Base-by-base conservation (phyloP, 1,140 invertebrate genomes). In the Ephestia elutella region DNA sequence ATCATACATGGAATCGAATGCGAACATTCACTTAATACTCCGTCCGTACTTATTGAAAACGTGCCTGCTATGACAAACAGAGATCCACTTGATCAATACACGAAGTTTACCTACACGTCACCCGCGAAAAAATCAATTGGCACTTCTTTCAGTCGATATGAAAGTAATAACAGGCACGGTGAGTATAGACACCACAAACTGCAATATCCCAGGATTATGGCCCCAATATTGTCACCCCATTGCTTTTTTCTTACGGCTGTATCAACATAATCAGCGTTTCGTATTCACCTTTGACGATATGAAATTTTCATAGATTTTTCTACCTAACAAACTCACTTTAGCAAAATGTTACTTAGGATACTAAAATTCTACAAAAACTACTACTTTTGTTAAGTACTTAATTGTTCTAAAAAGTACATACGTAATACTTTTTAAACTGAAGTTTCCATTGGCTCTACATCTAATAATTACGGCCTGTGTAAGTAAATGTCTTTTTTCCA, bases 121-220 rank as follows among this genome's bases (percentile, higher is more conserved):
- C 1, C 20, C 20, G 11, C 21, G 77, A 77, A 81, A 75, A 73
- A 66, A 68, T 73, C 72, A 73, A 75, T 75, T 64, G 60, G 57
- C 57, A 60, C 30, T 32, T 32, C 30, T 32, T 32, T 32, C 4
- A 32, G 30, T 54, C 62, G 65, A 74, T 73, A 68, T 60, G 66
- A 66, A 65, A 67, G 70, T 65, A 77, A 78, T 76, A 77, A 68
- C 66, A 53, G 20, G 59, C 56, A 65, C 61, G 67, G 61, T 75
- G 62, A 59, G 54, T 66, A 62, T 60, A 57, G 57, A 66, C 75
- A 68, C 68, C 69, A 77, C 73, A 72, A 60, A 65, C 68, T 70
- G 80, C 72, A 87, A 87, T 87, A 87, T 78, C 76, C 73, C 63
- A 69, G 80, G 84, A 85, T 87, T 87, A 87, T 73, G 60, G 57